Evolutionary conservation across 2,888 invertebrate species (phyloP).

Genomic region (Dendrolimus houi): DNA sequence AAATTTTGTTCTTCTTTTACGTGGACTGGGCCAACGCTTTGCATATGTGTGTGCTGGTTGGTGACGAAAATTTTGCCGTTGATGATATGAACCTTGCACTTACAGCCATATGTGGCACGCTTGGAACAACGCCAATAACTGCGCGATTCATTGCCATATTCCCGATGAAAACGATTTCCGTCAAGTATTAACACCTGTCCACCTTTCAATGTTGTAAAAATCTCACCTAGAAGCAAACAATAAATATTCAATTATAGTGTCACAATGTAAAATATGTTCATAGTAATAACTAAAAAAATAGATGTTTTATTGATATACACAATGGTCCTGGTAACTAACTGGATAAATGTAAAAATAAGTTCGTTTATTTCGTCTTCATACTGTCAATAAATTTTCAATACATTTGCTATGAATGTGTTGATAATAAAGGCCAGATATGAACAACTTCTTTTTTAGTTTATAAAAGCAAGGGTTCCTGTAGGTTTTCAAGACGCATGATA

Average conservation of each 20-base stretch:
- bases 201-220: constrained; percentile 37
- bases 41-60: constrained; percentile 32
- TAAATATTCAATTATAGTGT: constrained; percentile 1
- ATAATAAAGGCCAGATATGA: no score
- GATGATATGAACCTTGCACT: constrained; percentile 38
- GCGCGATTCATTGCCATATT: constrained; percentile 32
- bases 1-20: not conserved
- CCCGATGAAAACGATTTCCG: constrained; percentile 39
- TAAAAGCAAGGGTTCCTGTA: no score
- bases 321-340: no score
- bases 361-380: no score
- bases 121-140: constrained; percentile 54
- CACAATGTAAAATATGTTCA: not conserved
- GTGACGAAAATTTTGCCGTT: constrained; percentile 26
- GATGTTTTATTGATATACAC: no score
- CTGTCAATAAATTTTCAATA: no score
- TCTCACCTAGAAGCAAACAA: constrained; percentile 7
- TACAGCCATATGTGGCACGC: constrained; percentile 31
- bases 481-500: no score
- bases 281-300: no score
- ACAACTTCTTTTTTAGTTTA: no score
- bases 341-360: no score
- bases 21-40: not conserved
- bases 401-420: no score
- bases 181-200: constrained; percentile 35